Evolutionary conservation across 2,797 vertebrate genomes (phyloP).

Genomic region (Myotis pilosus): DNA sequence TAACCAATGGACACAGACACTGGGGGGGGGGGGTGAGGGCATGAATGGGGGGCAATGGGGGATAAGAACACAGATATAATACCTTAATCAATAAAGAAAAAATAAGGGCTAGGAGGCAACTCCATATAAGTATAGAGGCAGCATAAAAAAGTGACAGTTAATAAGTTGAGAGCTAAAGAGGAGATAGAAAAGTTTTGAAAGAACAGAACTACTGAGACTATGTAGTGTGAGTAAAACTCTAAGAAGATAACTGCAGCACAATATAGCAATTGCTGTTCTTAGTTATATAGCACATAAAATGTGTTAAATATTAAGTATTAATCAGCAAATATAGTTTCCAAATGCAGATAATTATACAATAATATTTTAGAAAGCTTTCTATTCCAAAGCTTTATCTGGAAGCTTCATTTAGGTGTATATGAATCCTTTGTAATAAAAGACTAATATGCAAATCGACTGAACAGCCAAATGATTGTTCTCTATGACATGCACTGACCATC

Average conservation of each 20-base stretch:
- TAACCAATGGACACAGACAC: no score
- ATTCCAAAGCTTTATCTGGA: background rate
- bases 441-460: no score
- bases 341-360: background rate
- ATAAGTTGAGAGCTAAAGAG: background rate
- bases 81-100: no score
- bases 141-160: background rate
- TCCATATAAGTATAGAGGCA: background rate
- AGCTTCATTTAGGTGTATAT: background rate
- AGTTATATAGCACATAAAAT: background rate
- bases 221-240: background rate
- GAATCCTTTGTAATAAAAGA: background rate
- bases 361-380: constrained; percentile 7
- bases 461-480: no score
- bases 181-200: constrained; percentile 5
- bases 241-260: background rate
- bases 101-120: background rate
- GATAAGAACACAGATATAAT: no score
- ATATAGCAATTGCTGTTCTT: background rate
- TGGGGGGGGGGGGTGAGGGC: no score
- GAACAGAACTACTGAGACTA: background rate
- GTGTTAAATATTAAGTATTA: background rate
- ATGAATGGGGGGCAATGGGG: no score
- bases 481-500: no score
- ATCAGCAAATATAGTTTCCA: background rate